Percentiles rank a stretch among this genome's conserved stretches.
These are phyloP conservation scores for Rattus rattus DNA, from an alignment of 2,113 vertebrate genomes.

Conservation along the genomic window DNA sequence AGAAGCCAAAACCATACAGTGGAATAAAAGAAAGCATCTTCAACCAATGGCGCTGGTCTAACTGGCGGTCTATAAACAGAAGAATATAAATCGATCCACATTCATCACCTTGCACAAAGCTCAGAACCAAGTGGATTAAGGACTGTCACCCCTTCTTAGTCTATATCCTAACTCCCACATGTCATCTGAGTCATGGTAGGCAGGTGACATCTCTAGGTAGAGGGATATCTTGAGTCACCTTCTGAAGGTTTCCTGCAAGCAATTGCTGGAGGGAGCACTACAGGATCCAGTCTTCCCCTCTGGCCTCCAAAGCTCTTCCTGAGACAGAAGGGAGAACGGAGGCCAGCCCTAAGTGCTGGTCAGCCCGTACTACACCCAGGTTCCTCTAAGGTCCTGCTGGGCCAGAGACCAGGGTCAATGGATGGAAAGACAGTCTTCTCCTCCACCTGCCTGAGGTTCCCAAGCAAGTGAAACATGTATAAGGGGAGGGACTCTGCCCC, in stretches of 20 bases:
- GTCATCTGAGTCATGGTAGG: background rate
- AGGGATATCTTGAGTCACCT: background rate
- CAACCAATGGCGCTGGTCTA: no score
- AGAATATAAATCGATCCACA: no score
- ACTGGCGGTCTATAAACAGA: no score
- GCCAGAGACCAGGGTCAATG: background rate
- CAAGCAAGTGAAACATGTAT: background rate
- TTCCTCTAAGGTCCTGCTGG: background rate
- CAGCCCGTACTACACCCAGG: background rate
- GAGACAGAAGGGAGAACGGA: background rate
- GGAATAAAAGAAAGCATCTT: no score
- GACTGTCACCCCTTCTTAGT: background rate
- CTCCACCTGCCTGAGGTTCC: background rate
- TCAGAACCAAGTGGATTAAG: no score
- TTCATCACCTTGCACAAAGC: no score
- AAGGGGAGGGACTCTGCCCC: background rate
- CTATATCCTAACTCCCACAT: background rate
- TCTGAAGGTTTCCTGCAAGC: background rate
- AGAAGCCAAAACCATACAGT: no score
- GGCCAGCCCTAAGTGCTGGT: background rate
- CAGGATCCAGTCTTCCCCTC: constrained; percentile 21
- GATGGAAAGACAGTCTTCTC: background rate
- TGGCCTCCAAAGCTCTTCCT: background rate
- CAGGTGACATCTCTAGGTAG: background rate
- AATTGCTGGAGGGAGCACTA: background rate